Evolutionary conservation across 2,113 vertebrate genomes (phyloP), one percentile per base, ranked within the genome.

Genomic region (Lycaon pictus): DNA sequence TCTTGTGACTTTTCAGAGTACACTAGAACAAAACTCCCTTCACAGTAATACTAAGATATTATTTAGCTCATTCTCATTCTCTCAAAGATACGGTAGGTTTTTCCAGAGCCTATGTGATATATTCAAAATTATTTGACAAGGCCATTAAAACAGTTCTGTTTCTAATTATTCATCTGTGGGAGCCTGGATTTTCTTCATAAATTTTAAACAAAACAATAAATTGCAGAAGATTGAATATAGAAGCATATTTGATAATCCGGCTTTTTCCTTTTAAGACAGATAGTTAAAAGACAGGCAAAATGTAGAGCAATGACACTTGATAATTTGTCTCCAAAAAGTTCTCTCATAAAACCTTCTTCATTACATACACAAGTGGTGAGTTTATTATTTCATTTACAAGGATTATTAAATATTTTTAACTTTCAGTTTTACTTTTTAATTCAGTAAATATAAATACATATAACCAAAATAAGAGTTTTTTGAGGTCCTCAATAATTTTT

Each of bases 361-460:
- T 74, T 90, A 69, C 10, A 51, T 67, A 56, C 77, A 27, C 0
- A 93, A 69, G 13, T 11, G 2, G 85, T 82, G 7, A 0, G 1
- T 19, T 94, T 88, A 79, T 91, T 43, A 62, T 82, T 86, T 94
- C 77, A 96, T 51, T 90, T 82, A 67, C 91, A 60, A 80, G 1
- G 0, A 65, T 11, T 81, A 82, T 63, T 96, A 25, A 94, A 55
- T 79, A 83, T 84, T 48, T 93, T 90, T 19, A 84, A 85, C 58
- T 17, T 29, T 29, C 35, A 37, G 63, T 32, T 90, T 88, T 43
- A 81, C 48, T 62, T 55, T 95, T 95, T 92, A 93, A 60, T 65
- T 95, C 23, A 43, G 25, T 93, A 65, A 55, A n/a, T 76, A 81
- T 69, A 88, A 79, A 74, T 51, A 83, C 29, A 27, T 88, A 81